phyloP scores from a whole-genome alignment of 2,113 vertebrate species.

The Aramus guarauna region DNA sequence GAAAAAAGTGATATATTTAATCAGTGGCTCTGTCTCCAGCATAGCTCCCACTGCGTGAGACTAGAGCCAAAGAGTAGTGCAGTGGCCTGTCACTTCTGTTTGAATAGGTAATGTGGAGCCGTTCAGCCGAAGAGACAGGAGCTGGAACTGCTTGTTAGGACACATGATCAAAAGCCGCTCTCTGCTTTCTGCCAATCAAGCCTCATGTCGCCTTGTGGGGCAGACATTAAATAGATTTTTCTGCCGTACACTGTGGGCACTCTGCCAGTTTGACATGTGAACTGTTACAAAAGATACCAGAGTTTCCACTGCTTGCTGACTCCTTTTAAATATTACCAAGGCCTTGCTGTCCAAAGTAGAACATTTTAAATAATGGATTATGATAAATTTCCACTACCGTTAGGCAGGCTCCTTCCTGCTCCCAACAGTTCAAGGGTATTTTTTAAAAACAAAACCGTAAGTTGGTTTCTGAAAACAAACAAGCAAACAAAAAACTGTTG shows the following conservation, averaged over 20 bases:
- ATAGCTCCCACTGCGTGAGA: slow-evolving; percentile 80
- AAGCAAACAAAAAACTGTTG: slow-evolving; percentile 32
- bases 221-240: slow-evolving; percentile 95
- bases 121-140: slow-evolving; percentile 91
- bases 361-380: slow-evolving; percentile 72
- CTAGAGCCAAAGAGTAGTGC: slow-evolving; percentile 82
- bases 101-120: slow-evolving; percentile 95
- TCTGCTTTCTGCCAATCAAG: slow-evolving; percentile 95
- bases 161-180: slow-evolving; percentile 95
- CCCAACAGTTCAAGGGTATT: slow-evolving; percentile 40
- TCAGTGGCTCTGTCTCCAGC: slow-evolving; percentile 79
- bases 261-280: slow-evolving; percentile 91
- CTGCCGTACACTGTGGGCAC: slow-evolving; percentile 80
- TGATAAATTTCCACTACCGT: slow-evolving; percentile 66
- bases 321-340: slow-evolving; percentile 77
- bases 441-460: slow-evolving; percentile 33
- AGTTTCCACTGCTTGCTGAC: slow-evolving; percentile 77
- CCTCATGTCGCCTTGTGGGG: slow-evolving; percentile 91
- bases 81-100: slow-evolving; percentile 95
- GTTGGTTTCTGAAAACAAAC: slow-evolving; percentile 41
- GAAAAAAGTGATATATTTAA: slow-evolving; percentile 85
- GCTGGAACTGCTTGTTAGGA: slow-evolving; percentile 98
- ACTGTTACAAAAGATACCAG: slow-evolving; percentile 85
- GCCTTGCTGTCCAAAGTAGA: slow-evolving; percentile 69
- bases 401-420: slow-evolving; percentile 39